Conservation (phyloP, 2,797 vertebrate species). For the Astyanax mexicanus region DNA sequence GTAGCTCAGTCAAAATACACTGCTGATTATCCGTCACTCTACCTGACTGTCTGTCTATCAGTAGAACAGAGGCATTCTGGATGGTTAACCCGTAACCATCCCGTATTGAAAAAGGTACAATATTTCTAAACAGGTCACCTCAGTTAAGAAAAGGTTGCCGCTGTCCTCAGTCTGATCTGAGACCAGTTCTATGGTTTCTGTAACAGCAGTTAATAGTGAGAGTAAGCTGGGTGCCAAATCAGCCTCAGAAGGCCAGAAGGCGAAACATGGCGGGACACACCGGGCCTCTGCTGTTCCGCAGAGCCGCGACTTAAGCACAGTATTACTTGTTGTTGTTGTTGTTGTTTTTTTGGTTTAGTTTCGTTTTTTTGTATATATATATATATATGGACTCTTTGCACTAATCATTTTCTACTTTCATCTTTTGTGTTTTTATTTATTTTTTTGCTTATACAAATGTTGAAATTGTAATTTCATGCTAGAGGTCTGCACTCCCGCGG, state of each 20-base stretch:
- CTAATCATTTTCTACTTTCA: conserved; percentile 49
- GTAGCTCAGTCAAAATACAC: no score
- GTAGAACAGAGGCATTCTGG: background rate
- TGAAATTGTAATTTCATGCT: background rate
- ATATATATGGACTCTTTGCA: conserved; percentile 55
- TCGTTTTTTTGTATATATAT: conserved; percentile 40
- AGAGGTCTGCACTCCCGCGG: no score
- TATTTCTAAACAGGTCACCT: background rate
- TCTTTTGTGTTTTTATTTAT: conserved; percentile 19
- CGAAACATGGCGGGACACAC: background rate
- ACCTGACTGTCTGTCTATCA: background rate
- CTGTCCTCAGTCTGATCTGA: conserved; percentile 24
- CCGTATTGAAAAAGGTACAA: background rate
- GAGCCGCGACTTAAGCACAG: conserved; percentile 53
- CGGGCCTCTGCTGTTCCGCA: background rate
- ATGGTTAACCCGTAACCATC: background rate
- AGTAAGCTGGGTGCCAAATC: conserved; percentile 9
- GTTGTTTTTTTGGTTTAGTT: no score
- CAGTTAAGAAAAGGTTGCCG: background rate
- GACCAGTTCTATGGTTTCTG: conserved; percentile 48
- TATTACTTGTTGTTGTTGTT: conserved; percentile 48
- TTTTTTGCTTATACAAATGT: background rate
- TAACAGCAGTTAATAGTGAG: background rate
- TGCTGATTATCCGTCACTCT: no score
- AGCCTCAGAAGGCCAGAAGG: background rate